A percentile compares a stretch with the other conserved stretches of the same genome.
Evolutionary conservation across 2,113 vertebrate genomes (phyloP).

Genomic region (Sinocyclocheilus rhinocerous): DNA sequence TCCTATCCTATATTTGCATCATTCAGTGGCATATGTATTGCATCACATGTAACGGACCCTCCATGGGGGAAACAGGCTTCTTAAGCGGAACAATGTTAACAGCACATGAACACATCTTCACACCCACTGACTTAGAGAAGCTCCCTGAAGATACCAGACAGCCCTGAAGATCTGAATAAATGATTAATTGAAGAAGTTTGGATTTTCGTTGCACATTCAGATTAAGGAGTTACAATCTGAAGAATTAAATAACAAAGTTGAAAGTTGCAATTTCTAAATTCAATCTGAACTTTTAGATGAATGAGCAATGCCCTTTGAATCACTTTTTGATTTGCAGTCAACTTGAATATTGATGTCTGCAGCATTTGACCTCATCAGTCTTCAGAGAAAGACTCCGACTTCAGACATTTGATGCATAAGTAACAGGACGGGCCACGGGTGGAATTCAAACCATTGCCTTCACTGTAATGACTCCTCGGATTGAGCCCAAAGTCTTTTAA

Average conservation of each 20-base stretch:
- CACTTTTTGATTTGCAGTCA: conserved; percentile 34
- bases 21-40: conserved; percentile 38
- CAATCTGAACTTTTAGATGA: conserved; percentile 15
- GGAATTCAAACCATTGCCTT: conserved; percentile 13
- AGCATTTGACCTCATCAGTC: conserved; percentile 40
- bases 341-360: conserved; percentile 40
- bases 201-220: not conserved
- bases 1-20: conserved; percentile 28
- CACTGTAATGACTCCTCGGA: conserved; percentile 4
- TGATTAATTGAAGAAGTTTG: conserved; percentile 1
- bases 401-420: conserved; percentile 41
- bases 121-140: not conserved
- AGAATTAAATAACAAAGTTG: not conserved
- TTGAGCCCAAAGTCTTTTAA: not conserved
- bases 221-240: conserved; percentile 1
- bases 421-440: not conserved
- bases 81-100: conserved; percentile 25
- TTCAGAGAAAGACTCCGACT: conserved; percentile 9
- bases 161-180: conserved; percentile 34
- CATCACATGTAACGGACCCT: conserved; percentile 25
- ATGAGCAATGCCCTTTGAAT: conserved; percentile 36
- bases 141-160: conserved; percentile 27
- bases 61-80: not conserved
- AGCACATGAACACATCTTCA: not conserved
- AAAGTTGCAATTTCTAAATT: not conserved